Evolutionary conservation across 2,888 invertebrate species (phyloP).

Genomic region (Macaria notata): DNA sequence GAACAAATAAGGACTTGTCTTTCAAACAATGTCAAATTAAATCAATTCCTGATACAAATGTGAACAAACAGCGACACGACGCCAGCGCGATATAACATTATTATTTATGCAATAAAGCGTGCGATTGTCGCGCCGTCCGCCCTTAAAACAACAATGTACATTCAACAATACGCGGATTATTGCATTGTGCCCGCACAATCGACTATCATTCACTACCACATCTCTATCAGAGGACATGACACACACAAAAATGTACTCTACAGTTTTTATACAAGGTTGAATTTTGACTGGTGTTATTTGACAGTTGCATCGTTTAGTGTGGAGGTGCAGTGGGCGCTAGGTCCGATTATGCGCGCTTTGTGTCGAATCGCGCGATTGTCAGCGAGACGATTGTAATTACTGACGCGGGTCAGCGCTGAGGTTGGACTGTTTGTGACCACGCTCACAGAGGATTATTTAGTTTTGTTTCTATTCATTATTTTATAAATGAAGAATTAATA

Average conservation of each 20-base stretch:
- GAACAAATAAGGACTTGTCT: too few relatives aligned
- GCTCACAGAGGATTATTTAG: slow-evolving; percentile 31
- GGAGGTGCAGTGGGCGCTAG: slow-evolving; percentile 58
- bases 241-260: slow-evolving; percentile 7
- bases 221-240: slow-evolving; percentile 47
- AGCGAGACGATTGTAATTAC: slow-evolving; percentile 80
- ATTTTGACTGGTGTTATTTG: slow-evolving; percentile 26
- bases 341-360: slow-evolving; percentile 80
- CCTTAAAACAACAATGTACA: slow-evolving; percentile 83
- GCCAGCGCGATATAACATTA: slow-evolving; percentile 75
- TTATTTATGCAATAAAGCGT: slow-evolving; percentile 82
- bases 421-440: slow-evolving; percentile 63
- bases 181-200: slow-evolving; percentile 81
- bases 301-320: slow-evolving; percentile 53
- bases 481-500: too few relatives aligned
- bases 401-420: slow-evolving; percentile 59
- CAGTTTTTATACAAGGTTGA: slow-evolving; percentile 31
- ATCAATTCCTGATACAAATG: slow-evolving; percentile 32
- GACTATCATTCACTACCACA: slow-evolving; percentile 56
- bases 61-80: slow-evolving; percentile 65
- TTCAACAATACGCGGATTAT: slow-evolving; percentile 81
- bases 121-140: slow-evolving; percentile 77
- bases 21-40: slow-evolving; percentile 1
- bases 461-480: not conserved
- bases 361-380: slow-evolving; percentile 80